Evolutionary conservation across 2,113 vertebrate species (phyloP), one percentile per base, ranked within the genome.

Genomic region (Hydrolagus affinis): DNA sequence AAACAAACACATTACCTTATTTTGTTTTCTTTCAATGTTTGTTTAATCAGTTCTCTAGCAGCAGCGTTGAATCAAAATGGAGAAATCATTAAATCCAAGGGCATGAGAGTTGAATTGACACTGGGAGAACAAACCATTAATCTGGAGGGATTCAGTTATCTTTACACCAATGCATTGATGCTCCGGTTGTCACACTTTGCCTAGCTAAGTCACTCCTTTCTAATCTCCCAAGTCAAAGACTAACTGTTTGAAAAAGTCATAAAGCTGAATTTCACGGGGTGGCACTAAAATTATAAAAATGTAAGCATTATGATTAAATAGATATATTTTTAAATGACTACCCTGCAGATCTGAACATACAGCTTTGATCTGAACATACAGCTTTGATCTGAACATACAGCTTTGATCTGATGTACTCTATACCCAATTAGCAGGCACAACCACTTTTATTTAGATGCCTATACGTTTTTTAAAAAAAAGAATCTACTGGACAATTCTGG

Each of bases 11-110:
- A 83, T 78, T 10, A 66, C 23, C 19, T 64, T 2, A 64, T 12
- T 64, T 62, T 59, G 66, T 83, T 83, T 66, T 7, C 8, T 83
- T 30, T 28, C 19, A 83, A 83, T 66, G 64, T 83, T 62, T 77
- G 56, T 23, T 8, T 28, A 77, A 78, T 14, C n/a, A 80, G 59
- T 25, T 28, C 15, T 68, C 66, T 75, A 44, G 44, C 6, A 44
- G 44, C 44, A 44, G 44, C 44, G 44, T 44, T 44, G 44, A 44
- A 44, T 44, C 44, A 44, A 44, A 44, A 44, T 44, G 44, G 44
- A 44, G 44, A 44, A 44, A 44, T 44, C 44, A 44, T 3, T 44
- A 44, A 44, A 44, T 44, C 44, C 44, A 44, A 44, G 44, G 44
- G 6, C 6, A 44, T 6, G 44, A 44, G 44, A 44, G 44, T 44